Conservation (phyloP, 1,140 invertebrate species). For the Scaptomyza hsui region DNA sequence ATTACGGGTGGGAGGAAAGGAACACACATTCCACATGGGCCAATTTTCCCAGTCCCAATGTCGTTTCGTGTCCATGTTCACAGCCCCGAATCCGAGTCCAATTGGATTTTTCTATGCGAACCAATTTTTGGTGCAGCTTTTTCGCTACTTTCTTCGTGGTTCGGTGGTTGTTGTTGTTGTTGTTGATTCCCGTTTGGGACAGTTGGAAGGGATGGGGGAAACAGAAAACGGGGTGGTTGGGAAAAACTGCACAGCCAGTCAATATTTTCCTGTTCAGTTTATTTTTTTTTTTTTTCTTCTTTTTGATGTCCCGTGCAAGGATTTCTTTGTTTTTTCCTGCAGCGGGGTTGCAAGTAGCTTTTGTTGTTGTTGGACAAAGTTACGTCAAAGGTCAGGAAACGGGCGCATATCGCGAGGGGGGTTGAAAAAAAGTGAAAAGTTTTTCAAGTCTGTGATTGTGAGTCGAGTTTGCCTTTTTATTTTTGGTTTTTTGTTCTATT, state of each 20-base stretch:
- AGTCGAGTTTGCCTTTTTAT: constrained; percentile 20
- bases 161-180: constrained; percentile 47
- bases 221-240: constrained; percentile 40
- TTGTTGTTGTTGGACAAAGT: constrained; percentile 35
- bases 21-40: constrained; percentile 50
- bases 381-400: constrained; percentile 52
- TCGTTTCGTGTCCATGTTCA: constrained; percentile 1
- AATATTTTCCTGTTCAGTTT: constrained; percentile 19
- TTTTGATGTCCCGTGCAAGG: constrained; percentile 37
- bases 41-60: constrained; percentile 57
- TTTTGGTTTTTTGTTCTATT: constrained; percentile 1
- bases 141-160: constrained; percentile 28
- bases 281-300: constrained; percentile 6
- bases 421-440: constrained; percentile 40
- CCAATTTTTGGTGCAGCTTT: constrained; percentile 47
- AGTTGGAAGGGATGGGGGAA: constrained; percentile 20
- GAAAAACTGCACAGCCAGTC: constrained; percentile 56
- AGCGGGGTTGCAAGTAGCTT: constrained; percentile 30
- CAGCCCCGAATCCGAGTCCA: constrained; percentile 39
- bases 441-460: constrained; percentile 36
- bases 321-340: constrained; percentile 27
- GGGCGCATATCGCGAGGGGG: constrained; percentile 14
- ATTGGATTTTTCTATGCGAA: constrained; percentile 61
- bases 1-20: constrained; percentile 41
- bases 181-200: constrained; percentile 67